A percentile compares a stretch with the other conserved stretches of the same genome.
Evolutionary conservation across 2,797 vertebrate genomes (phyloP).

Genomic region (Muraenolepis orangiensis): DNA sequence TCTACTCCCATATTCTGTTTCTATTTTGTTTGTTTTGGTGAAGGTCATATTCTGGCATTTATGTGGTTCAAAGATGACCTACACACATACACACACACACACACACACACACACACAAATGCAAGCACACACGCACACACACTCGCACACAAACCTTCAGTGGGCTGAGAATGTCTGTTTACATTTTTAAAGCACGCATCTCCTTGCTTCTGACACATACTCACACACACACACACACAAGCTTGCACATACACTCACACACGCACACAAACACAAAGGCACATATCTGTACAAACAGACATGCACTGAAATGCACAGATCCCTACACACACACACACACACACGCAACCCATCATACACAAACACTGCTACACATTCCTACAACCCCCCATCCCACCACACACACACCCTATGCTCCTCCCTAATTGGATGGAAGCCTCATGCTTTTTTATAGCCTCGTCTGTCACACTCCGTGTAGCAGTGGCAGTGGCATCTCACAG

Average conservation of each 20-base stretch:
- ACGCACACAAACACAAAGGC: background rate
- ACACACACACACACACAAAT: too few relatives aligned
- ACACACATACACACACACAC: too few relatives aligned
- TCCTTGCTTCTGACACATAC: background rate
- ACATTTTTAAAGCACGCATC: too few relatives aligned
- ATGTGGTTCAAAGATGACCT: background rate
- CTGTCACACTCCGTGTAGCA: too few relatives aligned
- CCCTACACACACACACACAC: background rate
- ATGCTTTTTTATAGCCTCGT: background rate
- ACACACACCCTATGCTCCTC: background rate
- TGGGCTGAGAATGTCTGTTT: too few relatives aligned
- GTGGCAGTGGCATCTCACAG: background rate
- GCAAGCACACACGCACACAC: too few relatives aligned
- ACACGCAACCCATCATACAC: too few relatives aligned
- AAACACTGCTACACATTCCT: too few relatives aligned
- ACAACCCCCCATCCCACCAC: too few relatives aligned
- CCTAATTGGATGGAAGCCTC: background rate
- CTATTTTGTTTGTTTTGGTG: background rate
- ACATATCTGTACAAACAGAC: background rate
- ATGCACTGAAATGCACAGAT: background rate
- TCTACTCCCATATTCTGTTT: background rate
- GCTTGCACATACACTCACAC: background rate
- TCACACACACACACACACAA: constrained; percentile 4
- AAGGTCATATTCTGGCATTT: background rate
- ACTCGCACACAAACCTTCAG: background rate